These are phyloP conservation scores for Neuroscelio doddi DNA, from an alignment of 2,888 invertebrate species.

Conservation along the genomic window DNA sequence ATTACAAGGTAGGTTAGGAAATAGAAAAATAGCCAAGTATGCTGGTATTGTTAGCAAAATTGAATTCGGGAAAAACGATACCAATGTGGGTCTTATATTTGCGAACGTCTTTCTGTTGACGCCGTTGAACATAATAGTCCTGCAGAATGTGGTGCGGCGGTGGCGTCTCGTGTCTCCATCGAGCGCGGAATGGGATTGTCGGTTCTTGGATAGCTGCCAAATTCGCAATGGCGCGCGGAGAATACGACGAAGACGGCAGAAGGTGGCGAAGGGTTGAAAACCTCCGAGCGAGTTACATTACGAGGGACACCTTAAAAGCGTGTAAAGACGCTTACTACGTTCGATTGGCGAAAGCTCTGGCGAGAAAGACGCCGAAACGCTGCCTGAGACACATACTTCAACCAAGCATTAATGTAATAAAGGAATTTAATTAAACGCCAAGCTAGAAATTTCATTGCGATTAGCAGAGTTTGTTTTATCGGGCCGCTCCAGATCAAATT, in stretches of 20 bases:
- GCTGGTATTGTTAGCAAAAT: conserved; percentile 12
- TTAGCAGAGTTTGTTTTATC: conserved; percentile 40
- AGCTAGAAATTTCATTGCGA: conserved; percentile 33
- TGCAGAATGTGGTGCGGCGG: conserved; percentile 1
- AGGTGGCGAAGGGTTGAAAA: conserved; percentile 3
- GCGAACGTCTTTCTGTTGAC: conserved; percentile 7
- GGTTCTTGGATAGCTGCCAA: conserved; percentile 15
- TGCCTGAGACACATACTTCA: conserved; percentile 18
- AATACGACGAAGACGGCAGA: conserved; percentile 3
- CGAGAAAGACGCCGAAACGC: conserved; percentile 8
- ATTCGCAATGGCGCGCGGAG: conserved; percentile 7
- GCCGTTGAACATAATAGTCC: conserved; percentile 6
- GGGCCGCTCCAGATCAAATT: conserved; percentile 25
- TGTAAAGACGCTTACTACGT: conserved; percentile 14
- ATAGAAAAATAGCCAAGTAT: conserved; percentile 20
- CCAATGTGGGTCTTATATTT: conserved; percentile 13
- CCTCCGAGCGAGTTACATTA: conserved; percentile 9
- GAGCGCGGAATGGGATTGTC: conserved; percentile 10
- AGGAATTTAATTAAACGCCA: conserved; percentile 40
- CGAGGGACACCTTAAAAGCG: conserved; percentile 16
- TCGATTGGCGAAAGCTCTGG: conserved; percentile 25
- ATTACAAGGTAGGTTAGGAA: too few relatives aligned
- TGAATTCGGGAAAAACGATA: background rate
- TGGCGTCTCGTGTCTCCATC: conserved; percentile 7
- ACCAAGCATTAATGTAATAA: conserved; percentile 34